phyloP scores from a whole-genome alignment of 2,888 invertebrate species.

The Molorchus minor region DNA sequence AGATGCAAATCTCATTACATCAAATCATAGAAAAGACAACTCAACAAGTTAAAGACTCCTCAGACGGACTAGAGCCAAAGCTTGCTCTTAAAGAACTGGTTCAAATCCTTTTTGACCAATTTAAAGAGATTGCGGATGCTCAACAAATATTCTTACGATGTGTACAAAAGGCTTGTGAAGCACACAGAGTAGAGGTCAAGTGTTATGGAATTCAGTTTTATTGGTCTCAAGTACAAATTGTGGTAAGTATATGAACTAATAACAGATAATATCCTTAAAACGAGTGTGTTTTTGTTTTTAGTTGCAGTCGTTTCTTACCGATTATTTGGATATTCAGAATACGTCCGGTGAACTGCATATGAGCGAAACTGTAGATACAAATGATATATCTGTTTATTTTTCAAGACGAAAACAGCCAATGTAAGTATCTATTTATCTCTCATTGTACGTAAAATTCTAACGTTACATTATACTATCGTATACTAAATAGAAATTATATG shows the following conservation, averaged over 20 bases:
- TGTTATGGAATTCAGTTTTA: conserved; percentile 81
- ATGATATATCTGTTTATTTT: conserved; percentile 68
- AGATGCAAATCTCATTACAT: conserved; percentile 83
- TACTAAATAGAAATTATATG: too few relatives aligned
- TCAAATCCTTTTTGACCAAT: conserved; percentile 81
- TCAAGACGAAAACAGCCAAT: conserved; percentile 64
- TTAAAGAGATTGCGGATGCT: conserved; percentile 81
- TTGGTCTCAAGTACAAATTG: conserved; percentile 90
- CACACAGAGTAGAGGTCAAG: conserved; percentile 66
- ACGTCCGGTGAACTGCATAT: conserved; percentile 71
- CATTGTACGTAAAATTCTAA: too few relatives aligned
- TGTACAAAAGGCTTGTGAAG: conserved; percentile 70
- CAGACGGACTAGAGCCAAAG: conserved; percentile 56
- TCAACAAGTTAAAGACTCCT: conserved; percentile 75
- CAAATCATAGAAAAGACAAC: conserved; percentile 83
- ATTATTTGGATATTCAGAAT: conserved; percentile 88
- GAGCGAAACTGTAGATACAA: conserved; percentile 57
- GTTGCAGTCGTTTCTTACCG: conserved; percentile 84
- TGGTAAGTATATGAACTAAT: conserved; percentile 67
- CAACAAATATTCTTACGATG: conserved; percentile 74
- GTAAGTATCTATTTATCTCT: too few relatives aligned
- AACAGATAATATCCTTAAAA: conserved; percentile 1
- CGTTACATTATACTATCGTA: too few relatives aligned
- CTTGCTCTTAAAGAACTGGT: conserved; percentile 67
- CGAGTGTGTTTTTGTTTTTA: conserved; percentile 59